A percentile compares a stretch with the other conserved stretches of the same genome.
These are phyloP conservation scores for Tupaia tana DNA, from an alignment of 2,113 vertebrate species.

Conservation along the genomic window DNA sequence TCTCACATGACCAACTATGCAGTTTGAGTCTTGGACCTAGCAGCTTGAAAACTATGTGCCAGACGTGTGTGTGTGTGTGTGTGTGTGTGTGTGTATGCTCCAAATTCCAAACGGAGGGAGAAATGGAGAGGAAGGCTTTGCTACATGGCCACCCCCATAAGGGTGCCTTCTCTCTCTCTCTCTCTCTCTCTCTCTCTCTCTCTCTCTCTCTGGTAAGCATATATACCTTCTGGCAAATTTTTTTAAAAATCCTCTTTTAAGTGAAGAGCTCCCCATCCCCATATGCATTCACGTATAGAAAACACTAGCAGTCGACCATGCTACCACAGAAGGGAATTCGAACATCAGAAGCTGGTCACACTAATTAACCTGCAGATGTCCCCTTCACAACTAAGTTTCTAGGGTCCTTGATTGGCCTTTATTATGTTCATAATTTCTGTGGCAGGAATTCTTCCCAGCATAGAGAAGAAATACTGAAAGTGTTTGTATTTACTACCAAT, in stretches of 20 bases:
- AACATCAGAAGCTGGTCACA: not conserved
- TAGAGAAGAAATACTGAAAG: not conserved
- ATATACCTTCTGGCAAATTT: too few species aligned
- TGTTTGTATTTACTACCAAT: not conserved
- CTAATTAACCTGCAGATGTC: not conserved
- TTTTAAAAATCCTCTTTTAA: not conserved
- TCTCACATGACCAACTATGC: too few species aligned
- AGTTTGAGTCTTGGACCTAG: too few species aligned
- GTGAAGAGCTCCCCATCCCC: not conserved
- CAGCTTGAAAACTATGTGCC: too few species aligned
- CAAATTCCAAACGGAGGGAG: too few species aligned
- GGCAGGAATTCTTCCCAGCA: not conserved
- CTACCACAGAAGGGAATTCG: not conserved
- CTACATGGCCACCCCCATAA: too few species aligned
- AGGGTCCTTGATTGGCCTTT: not conserved
- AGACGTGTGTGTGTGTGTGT: too few species aligned
- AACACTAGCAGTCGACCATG: not conserved
- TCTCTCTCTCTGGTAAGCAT: too few species aligned
- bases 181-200: too few species aligned
- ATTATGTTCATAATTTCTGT: not conserved
- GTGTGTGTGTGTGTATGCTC: too few species aligned
- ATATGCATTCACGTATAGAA: not conserved
- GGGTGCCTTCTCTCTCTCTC: too few species aligned
- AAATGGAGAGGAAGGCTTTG: too few species aligned
- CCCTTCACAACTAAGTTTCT: not conserved